Evolutionary conservation across 2,888 invertebrate species (phyloP).

Genomic region (Ornithoptera alexandrae): DNA sequence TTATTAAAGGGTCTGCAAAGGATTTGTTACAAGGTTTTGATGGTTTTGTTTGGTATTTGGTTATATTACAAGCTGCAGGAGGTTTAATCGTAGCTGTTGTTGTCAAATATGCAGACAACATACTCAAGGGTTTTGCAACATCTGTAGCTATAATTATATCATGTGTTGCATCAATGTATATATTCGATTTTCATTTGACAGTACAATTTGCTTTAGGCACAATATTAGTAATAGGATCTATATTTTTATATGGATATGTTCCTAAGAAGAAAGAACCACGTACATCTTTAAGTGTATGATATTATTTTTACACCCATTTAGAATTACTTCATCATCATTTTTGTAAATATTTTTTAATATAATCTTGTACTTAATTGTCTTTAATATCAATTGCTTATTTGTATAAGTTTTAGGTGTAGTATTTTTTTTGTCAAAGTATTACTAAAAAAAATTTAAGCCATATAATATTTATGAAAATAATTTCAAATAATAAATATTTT

Average conservation of each 20-base stretch:
- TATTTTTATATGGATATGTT: slow-evolving; percentile 94
- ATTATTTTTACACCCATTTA: slow-evolving; percentile 25
- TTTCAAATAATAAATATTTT: no score
- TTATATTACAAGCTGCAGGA: slow-evolving; percentile 94
- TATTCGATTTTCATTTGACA: slow-evolving; percentile 93
- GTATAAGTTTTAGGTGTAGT: background rate
- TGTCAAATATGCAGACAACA: slow-evolving; percentile 99
- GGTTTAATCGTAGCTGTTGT: slow-evolving; percentile 98
- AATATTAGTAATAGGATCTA: slow-evolving; percentile 92
- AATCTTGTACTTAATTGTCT: slow-evolving; percentile 21
- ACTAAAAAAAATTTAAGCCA: background rate
- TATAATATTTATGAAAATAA: no score
- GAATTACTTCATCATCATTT: slow-evolving; percentile 16
- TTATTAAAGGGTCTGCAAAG: slow-evolving; percentile 85
- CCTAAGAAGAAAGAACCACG: slow-evolving; percentile 76
- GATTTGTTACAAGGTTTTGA: slow-evolving; percentile 84
- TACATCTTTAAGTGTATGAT: slow-evolving; percentile 63
- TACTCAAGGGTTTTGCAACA: slow-evolving; percentile 98
- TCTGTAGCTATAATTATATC: slow-evolving; percentile 98
- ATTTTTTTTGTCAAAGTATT: background rate
- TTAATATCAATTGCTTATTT: background rate
- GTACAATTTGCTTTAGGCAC: slow-evolving; percentile 93
- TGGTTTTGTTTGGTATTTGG: slow-evolving; percentile 91
- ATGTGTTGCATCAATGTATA: slow-evolving; percentile 94
- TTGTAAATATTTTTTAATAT: slow-evolving; percentile 24